These are phyloP conservation scores for Eleginops maclovinus DNA, from an alignment of 2,113 vertebrate genomes.

Conservation along the genomic window DNA sequence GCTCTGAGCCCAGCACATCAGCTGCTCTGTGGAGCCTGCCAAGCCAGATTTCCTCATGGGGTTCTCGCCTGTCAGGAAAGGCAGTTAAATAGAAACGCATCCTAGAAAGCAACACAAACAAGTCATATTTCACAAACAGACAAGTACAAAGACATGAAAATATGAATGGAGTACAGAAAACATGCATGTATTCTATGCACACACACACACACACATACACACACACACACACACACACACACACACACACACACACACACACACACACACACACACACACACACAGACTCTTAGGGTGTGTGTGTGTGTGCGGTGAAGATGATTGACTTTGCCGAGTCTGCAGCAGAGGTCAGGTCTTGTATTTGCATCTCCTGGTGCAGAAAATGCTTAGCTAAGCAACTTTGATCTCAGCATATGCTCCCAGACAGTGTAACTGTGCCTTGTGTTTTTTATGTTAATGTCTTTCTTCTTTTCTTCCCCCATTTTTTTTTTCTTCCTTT, in stretches of 20 bases:
- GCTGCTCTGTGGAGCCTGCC: slow-evolving; percentile 38
- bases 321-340: slow-evolving; percentile 67
- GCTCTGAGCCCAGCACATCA: slow-evolving; percentile 52
- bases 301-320: slow-evolving; percentile 7
- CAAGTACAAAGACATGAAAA: background rate
- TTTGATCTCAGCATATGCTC: slow-evolving; percentile 51
- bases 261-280: background rate
- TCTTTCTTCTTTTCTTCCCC: background rate
- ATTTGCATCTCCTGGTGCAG: slow-evolving; percentile 54
- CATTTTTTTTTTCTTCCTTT: background rate
- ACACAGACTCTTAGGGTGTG: too few relatives aligned
- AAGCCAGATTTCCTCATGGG: slow-evolving; percentile 60
- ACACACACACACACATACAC: background rate
- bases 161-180: background rate
- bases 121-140: background rate
- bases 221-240: too few relatives aligned
- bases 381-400: slow-evolving; percentile 53
- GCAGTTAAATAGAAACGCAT: slow-evolving; percentile 18
- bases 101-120: slow-evolving; percentile 27
- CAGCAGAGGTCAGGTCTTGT: slow-evolving; percentile 59
- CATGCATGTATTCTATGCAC: background rate
- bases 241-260: too few relatives aligned
- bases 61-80: slow-evolving; percentile 50
- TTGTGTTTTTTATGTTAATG: slow-evolving; percentile 30
- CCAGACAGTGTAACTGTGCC: background rate